phyloP scores from a whole-genome alignment of 2,113 vertebrate species.

The Octodon degus region DNA sequence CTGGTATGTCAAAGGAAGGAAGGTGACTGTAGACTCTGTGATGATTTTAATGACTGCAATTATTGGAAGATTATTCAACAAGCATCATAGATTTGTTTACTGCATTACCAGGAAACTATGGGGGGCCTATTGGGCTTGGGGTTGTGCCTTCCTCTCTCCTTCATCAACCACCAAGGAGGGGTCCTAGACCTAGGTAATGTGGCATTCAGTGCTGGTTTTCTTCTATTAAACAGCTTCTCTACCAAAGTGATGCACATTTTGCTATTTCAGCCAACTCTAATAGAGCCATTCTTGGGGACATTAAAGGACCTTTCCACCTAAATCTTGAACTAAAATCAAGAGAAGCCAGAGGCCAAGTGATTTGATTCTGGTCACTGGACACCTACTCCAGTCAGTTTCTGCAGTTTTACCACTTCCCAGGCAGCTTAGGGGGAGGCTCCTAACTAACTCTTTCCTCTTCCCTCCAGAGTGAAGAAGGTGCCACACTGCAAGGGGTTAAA shows the following conservation, averaged over 20 bases:
- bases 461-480: neutral
- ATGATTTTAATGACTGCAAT: conserved; percentile 92
- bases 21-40: conserved; percentile 88
- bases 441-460: conserved; percentile 29
- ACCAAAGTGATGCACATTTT: conserved; percentile 57
- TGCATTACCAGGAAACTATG: conserved; percentile 80
- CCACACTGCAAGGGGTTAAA: neutral
- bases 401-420: neutral
- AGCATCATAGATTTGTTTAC: conserved; percentile 85
- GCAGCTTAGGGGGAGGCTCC: conserved; percentile 19
- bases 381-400: neutral
- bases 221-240: conserved; percentile 42
- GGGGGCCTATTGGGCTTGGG: conserved; percentile 61
- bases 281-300: conserved; percentile 64
- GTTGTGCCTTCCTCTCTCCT: conserved; percentile 62
- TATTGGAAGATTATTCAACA: conserved; percentile 89
- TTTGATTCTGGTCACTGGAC: conserved; percentile 57
- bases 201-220: conserved; percentile 20
- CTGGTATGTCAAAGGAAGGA: conserved; percentile 86
- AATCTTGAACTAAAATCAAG: neutral
- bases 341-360: conserved; percentile 51
- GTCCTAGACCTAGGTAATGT: conserved; percentile 68
- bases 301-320: conserved; percentile 24
- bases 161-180: neutral
- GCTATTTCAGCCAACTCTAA: conserved; percentile 69